Percentiles rank a stretch among this genome's conserved stretches.
Evolutionary conservation across 2,888 invertebrate species (phyloP).

Genomic region (Apamea epomidion): DNA sequence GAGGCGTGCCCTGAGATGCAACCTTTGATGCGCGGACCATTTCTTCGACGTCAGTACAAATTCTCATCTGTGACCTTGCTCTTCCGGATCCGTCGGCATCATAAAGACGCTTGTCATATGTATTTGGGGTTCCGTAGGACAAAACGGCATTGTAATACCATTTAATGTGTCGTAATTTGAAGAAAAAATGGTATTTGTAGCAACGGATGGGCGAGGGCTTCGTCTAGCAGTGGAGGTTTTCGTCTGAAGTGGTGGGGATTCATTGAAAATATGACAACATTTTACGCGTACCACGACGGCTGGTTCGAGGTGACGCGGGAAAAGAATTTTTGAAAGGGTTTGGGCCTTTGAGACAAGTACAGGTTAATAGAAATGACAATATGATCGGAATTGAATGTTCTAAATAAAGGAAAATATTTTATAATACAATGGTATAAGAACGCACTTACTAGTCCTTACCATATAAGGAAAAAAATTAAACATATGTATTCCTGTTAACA

Average conservation of each 20-base stretch:
- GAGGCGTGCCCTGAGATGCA: slow-evolving; percentile 50
- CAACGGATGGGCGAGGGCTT: background rate
- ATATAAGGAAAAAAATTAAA: background rate
- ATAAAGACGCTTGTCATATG: slow-evolving; percentile 69
- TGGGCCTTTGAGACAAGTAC: too few relatives aligned
- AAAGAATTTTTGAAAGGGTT: too few relatives aligned
- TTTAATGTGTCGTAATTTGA: background rate
- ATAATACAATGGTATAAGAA: background rate
- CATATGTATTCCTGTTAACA: background rate
- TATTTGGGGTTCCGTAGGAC: slow-evolving; percentile 62
- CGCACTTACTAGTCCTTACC: background rate
- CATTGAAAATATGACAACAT: background rate
- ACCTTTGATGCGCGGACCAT: slow-evolving; percentile 59
- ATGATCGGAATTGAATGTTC: background rate
- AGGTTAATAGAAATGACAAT: too few relatives aligned
- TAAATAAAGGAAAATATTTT: background rate
- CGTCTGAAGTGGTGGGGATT: background rate
- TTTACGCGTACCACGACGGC: background rate
- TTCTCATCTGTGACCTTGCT: slow-evolving; percentile 73
- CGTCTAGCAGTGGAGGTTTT: background rate
- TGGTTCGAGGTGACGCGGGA: background rate
- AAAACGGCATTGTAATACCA: background rate
- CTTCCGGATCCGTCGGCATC: slow-evolving; percentile 76
- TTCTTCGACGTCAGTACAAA: slow-evolving; percentile 61
- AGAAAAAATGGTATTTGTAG: background rate